phyloP scores from a whole-genome alignment of 2,888 invertebrate genomes.

The Nomada lathburiana region DNA sequence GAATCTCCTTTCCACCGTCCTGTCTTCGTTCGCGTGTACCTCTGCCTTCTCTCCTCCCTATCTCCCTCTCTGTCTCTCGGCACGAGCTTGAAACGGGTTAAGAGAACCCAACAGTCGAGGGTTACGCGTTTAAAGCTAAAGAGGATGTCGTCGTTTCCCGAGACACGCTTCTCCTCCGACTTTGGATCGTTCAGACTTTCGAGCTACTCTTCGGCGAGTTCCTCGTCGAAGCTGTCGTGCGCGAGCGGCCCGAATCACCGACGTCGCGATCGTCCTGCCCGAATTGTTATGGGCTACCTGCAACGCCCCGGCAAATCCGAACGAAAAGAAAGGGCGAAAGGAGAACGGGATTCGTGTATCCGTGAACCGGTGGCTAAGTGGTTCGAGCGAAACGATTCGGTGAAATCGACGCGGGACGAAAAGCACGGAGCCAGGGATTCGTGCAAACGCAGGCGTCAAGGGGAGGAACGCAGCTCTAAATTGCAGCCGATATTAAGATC shows the following conservation, averaged over 20 bases:
- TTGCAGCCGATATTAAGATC: constrained; percentile 84
- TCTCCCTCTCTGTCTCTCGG: constrained; percentile 10
- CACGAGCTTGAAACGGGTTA: constrained; percentile 76
- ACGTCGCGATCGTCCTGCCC: too few species aligned
- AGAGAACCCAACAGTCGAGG: constrained; percentile 72
- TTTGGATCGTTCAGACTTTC: background rate
- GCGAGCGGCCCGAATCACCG: too few species aligned
- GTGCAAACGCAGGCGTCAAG: constrained; percentile 47
- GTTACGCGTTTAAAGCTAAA: constrained; percentile 75
- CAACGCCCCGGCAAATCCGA: background rate
- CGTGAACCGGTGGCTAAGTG: constrained; percentile 25
- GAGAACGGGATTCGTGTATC: constrained; percentile 9
- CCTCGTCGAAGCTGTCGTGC: background rate
- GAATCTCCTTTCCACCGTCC: constrained; percentile 25
- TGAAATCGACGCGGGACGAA: constrained; percentile 33
- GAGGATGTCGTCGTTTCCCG: constrained; percentile 69
- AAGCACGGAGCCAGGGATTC: background rate
- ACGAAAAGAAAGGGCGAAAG: background rate
- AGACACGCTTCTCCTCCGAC: background rate
- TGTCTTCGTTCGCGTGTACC: constrained; percentile 17
- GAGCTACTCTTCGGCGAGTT: background rate
- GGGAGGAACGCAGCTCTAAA: constrained; percentile 72
- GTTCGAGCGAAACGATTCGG: constrained; percentile 21
- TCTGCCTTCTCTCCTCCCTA: background rate
- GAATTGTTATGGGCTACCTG: too few species aligned